Evolutionary conservation across 2,113 vertebrate species (phyloP).

Genomic region (Falcunculus frontatus): DNA sequence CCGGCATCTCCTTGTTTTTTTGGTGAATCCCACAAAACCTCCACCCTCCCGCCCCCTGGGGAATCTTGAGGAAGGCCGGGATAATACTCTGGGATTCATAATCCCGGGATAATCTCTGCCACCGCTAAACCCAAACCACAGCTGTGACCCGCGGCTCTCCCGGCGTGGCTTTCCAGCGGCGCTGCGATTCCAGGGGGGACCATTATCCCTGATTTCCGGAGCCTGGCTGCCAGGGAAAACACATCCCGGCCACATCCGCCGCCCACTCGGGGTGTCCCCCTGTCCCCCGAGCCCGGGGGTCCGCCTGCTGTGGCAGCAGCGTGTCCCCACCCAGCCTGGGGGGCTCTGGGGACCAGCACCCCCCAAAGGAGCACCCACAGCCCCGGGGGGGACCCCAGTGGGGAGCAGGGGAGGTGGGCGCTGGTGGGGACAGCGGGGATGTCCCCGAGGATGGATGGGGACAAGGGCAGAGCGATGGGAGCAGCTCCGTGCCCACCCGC

Average conservation of each 20-base stretch:
- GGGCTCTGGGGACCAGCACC: not conserved
- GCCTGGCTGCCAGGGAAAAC: not conserved
- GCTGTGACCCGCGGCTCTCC: not conserved
- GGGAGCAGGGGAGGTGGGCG: not conserved
- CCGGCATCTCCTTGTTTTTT: fast-evolving
- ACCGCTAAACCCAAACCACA: not conserved
- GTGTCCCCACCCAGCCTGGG: not conserved
- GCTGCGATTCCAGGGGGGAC: not conserved
- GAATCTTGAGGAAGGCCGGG: not conserved
- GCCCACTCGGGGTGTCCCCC: not conserved
- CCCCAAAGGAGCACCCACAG: too few relatives aligned
- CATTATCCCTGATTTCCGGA: not conserved
- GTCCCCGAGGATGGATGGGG: too few relatives aligned
- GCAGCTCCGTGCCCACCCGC: too few relatives aligned
- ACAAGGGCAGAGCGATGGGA: too few relatives aligned
- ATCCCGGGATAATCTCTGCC: not conserved
- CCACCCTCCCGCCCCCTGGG: not conserved
- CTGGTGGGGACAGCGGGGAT: not conserved
- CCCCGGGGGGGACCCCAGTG: not conserved
- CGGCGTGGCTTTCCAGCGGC: fast-evolving
- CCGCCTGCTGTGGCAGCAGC: fast-evolving
- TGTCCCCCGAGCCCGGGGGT: not conserved
- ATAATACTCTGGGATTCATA: not conserved
- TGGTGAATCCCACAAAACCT: not conserved
- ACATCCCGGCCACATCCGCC: not conserved